Percentiles rank a stretch among this genome's conserved stretches.
These are phyloP conservation scores for Damaliscus lunatus DNA, from an alignment of 2,113 vertebrate genomes.

Conservation along the genomic window DNA sequence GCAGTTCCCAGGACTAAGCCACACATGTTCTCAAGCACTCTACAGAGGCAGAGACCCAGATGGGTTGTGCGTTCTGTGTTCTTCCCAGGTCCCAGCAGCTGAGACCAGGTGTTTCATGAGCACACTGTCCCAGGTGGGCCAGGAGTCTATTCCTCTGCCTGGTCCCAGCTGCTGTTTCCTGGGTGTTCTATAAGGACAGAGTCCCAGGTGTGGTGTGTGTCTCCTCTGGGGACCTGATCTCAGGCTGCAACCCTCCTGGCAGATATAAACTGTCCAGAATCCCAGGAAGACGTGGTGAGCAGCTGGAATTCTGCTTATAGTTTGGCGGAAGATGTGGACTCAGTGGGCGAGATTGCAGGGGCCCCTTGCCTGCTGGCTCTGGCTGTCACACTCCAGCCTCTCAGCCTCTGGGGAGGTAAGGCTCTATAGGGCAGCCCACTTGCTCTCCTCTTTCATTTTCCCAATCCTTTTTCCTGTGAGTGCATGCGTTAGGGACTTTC, in stretches of 20 bases:
- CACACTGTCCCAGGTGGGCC: neutral
- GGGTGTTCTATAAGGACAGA: too few relatives aligned
- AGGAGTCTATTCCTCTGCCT: too few relatives aligned
- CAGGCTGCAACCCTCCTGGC: too few relatives aligned
- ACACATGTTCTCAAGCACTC: rapidly evolving
- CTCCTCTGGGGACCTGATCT: too few relatives aligned
- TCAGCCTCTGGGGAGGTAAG: neutral
- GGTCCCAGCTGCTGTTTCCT: too few relatives aligned
- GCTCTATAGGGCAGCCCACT: neutral
- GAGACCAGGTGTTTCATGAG: neutral
- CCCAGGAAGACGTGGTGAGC: neutral
- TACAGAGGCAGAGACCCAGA: neutral
- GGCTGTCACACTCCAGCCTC: rapidly evolving
- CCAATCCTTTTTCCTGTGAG: neutral
- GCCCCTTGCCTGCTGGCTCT: rapidly evolving
- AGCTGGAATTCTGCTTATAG: neutral
- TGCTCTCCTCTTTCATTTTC: neutral
- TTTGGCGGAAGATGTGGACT: neutral
- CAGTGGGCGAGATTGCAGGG: neutral
- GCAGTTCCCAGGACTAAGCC: neutral
- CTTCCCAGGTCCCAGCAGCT: neutral
- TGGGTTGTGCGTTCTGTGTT: neutral
- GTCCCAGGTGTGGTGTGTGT: too few relatives aligned
- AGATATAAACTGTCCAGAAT: neutral
- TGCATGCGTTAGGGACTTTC: neutral